Conservation (phyloP, 2,888 invertebrate species). For the Cremastinae sp. region DNA sequence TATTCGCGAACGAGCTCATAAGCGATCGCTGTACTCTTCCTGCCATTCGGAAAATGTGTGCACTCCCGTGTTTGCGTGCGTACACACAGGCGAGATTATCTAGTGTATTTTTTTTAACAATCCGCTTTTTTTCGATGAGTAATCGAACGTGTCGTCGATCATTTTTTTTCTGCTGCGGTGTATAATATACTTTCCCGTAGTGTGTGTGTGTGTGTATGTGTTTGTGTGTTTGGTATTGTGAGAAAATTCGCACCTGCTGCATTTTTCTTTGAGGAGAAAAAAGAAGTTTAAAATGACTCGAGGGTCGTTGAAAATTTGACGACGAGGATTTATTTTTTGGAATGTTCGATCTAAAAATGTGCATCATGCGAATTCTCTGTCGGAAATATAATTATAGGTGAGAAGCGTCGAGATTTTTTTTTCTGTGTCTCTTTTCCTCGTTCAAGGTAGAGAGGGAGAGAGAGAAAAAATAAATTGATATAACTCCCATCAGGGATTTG, state of each 20-base stretch:
- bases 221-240: no score
- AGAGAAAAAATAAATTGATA: slow-evolving; percentile 7
- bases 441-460: neutral
- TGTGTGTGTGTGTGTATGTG: no score
- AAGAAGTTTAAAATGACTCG: neutral
- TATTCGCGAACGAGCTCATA: slow-evolving; percentile 59
- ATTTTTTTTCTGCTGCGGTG: no score
- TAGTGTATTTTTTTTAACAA: neutral
- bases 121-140: neutral
- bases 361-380: slow-evolving; percentile 54
- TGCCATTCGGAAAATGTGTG: slow-evolving; percentile 44
- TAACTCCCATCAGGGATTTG: neutral
- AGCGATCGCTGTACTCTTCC: slow-evolving; percentile 47
- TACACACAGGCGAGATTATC: neutral
- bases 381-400: slow-evolving; percentile 58
- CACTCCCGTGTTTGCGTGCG: slow-evolving; percentile 47
- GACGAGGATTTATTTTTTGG: slow-evolving; percentile 11
- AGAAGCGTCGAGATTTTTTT: slow-evolving; percentile 2
- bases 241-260: no score
- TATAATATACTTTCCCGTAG: no score
- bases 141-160: no score
- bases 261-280: no score
- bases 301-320: neutral
- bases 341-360: slow-evolving; percentile 54
- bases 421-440: slow-evolving; percentile 2